These are phyloP conservation scores for Drosophila paranaensis DNA, from an alignment of 2,888 invertebrate species.

Conservation along the genomic window DNA sequence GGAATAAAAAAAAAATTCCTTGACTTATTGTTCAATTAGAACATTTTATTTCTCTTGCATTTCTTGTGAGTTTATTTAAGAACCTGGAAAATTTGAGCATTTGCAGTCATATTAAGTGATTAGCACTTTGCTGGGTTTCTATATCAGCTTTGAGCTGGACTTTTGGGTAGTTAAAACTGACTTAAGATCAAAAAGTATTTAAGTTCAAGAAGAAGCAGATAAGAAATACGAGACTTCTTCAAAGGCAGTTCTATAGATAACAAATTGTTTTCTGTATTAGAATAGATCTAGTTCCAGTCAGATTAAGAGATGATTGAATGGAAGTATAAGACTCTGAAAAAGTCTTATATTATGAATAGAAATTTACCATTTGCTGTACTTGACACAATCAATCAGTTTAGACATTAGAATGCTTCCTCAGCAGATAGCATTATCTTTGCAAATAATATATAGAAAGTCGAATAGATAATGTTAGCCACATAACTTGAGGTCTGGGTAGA, in stretches of 20 bases:
- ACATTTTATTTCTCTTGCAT: not conserved
- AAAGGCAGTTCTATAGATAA: not conserved
- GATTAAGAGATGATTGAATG: too few relatives aligned
- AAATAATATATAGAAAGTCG: not conserved
- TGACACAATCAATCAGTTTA: not conserved
- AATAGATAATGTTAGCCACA: not conserved
- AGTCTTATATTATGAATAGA: too few relatives aligned
- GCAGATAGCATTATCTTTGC: not conserved
- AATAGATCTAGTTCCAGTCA: not conserved
- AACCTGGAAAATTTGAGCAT: not conserved
- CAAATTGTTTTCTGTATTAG: not conserved
- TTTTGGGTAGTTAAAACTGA: not conserved
- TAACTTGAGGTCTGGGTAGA: not conserved
- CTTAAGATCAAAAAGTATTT: not conserved
- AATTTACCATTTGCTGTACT: not conserved
- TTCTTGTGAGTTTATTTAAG: not conserved
- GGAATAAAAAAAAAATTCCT: too few relatives aligned
- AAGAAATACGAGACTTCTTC: not conserved
- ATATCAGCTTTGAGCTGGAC: not conserved
- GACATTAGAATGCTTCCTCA: not conserved
- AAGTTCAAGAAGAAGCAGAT: not conserved
- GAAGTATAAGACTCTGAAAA: too few relatives aligned
- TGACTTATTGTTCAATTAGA: constrained; percentile 2
- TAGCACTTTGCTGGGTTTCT: constrained; percentile 23
- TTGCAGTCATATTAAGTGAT: constrained; percentile 10